Evolutionary conservation across 2,797 vertebrate genomes (phyloP), one percentile per base, ranked within the genome.

Genomic region (Paedocypris micromegethes): DNA sequence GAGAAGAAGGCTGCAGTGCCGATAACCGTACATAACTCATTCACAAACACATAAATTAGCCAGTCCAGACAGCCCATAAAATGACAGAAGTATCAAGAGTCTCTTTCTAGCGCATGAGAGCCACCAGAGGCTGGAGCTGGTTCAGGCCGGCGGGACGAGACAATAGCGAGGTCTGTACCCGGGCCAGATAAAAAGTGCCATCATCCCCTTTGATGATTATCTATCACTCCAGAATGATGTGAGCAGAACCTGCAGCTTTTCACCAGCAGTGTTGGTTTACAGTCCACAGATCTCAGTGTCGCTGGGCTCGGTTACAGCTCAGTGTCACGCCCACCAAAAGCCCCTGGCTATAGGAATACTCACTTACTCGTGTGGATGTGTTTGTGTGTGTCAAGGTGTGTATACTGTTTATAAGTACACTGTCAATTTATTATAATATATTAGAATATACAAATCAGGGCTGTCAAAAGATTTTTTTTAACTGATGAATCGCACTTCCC

Each of bases 121-220:
- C 83, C 80, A 83, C 76, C 78, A 81, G 38, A 76, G 78, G 75
- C 84, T 88, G 77, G 54, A 82, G 84, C 86, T 85, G 85, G 85
- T 86, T 84, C 78, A 55, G 48, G 69, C 64, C 72, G 73, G 66
- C 77, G 81, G 78, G 77, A 57, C 81, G 75, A 83, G 81, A 91
- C 90, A 92, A 92, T 91, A 89, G 86, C 79, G 77, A 63, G 64
- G 87, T 91, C 86, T 91, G 89, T 91, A 83, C 83, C 64, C 73
- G 68, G 81, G 83, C 81, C 68, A 88, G 83, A 90, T 90, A 78
- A 86, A 89, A 83, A 88, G 84, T 81, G 83, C 84, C 81, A 86
- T 77, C 81, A 57, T 83, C 75, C 81, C 80, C 84, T 91, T 82
- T 92, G 90, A 92, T 91, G 90, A 87, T 90, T 89, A 89, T 91